phyloP scores from a whole-genome alignment of 2,888 invertebrate species.

The Tribolium freemani region DNA sequence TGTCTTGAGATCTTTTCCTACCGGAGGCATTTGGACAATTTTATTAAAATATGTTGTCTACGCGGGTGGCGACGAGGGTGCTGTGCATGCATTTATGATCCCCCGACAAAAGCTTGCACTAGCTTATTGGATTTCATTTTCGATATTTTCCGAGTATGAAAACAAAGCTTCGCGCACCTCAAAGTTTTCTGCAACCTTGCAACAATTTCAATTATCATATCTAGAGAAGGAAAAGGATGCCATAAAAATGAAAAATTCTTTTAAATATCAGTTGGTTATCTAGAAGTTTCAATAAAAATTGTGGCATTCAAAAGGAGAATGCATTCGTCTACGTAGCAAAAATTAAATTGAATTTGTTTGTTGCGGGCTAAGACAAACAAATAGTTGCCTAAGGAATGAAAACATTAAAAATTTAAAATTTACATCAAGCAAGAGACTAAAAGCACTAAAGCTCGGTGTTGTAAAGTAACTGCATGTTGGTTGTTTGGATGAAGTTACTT shows the following conservation, averaged over 20 bases:
- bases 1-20: background rate
- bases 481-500: slow-evolving; percentile 19
- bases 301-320: slow-evolving; percentile 16
- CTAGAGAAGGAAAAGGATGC: background rate
- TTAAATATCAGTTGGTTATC: slow-evolving; percentile 21
- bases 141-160: slow-evolving; percentile 14
- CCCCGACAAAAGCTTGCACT: slow-evolving; percentile 10
- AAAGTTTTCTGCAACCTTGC: slow-evolving; percentile 40
- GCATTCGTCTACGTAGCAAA: background rate
- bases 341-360: slow-evolving; percentile 19
- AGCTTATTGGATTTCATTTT: slow-evolving; percentile 40
- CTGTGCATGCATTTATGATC: slow-evolving; percentile 34
- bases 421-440: slow-evolving; percentile 4
- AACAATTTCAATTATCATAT: slow-evolving; percentile 37
- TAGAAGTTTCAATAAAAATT: slow-evolving; percentile 27
- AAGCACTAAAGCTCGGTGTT: slow-evolving; percentile 14
- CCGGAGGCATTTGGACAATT: background rate
- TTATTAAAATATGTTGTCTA: slow-evolving; percentile 32
- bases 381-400: slow-evolving; percentile 7
- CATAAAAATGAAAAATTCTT: slow-evolving; percentile 31
- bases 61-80: slow-evolving; percentile 17
- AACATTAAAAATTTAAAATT: slow-evolving; percentile 19
- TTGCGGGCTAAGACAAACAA: slow-evolving; percentile 1
- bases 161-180: slow-evolving; percentile 31
- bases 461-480: background rate